Percentiles rank a stretch among this genome's conserved stretches.
These are phyloP conservation scores for Paracanthobrama guichenoti DNA, from an alignment of 2,113 vertebrate genomes.

Conservation along the genomic window DNA sequence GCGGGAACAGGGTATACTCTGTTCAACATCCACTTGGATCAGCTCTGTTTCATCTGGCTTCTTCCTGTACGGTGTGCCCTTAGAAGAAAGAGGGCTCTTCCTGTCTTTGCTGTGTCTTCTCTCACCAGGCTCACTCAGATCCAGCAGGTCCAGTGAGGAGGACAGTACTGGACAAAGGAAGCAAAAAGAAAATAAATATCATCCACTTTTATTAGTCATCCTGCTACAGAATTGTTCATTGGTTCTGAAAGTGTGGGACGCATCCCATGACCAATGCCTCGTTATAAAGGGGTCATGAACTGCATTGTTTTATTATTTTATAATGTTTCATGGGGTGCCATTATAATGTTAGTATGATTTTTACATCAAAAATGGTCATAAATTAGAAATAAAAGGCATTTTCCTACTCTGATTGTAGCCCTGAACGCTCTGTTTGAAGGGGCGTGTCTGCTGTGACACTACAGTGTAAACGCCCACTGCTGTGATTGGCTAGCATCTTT, in stretches of 20 bases:
- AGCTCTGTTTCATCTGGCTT: constrained; percentile 90
- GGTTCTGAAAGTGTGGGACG: background rate
- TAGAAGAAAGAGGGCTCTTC: constrained; percentile 79
- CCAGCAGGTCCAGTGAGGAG: constrained; percentile 92
- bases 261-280: background rate
- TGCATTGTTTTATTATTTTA: no score
- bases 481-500: no score
- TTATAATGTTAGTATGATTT: no score
- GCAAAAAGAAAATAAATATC: background rate
- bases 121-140: constrained; percentile 91
- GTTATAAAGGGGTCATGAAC: no score
- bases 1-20: constrained; percentile 75
- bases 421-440: no score
- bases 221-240: background rate
- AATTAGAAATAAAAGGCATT: no score
- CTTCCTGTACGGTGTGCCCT: constrained; percentile 82
- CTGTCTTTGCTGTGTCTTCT: constrained; percentile 86
- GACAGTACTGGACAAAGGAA: constrained; percentile 82
- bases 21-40: constrained; percentile 89
- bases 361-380: no score
- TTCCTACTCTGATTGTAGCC: no score
- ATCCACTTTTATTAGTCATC: background rate
- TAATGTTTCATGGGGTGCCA: no score
- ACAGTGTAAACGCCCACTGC: no score
- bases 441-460: no score